Evolutionary conservation across 2,888 invertebrate genomes (phyloP), one percentile per base, ranked within the genome.

Genomic region (Dolichopus griseipennis): DNA sequence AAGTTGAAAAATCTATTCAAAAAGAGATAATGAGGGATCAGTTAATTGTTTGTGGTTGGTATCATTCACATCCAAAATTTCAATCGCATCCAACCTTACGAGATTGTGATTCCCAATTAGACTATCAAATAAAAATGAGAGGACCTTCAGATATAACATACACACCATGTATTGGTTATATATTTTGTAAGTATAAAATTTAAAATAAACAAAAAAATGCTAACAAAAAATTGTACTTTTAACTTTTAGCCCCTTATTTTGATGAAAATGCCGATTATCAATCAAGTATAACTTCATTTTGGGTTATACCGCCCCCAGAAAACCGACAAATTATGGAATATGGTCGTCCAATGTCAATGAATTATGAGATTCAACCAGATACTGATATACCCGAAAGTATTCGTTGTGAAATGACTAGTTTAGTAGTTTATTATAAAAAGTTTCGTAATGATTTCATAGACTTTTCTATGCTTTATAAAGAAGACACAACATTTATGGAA

Each of bases 291-390:
- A 90, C 91, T 71, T 90, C 92, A 68, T 97, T 92, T 81, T 97
- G 97, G 96, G 94, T 96, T 5, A 88, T 93, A 83, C 95, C 97
- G n/a, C 96, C 97, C 2, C 92, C 93, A 64, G 97, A 97, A 83
- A 91, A 91, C 76, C 88, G 92, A 74, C 93, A 94, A 12, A 89
- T 92, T 67, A 74, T 78, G 70, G 96, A 96, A 80, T 95, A 95
- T 80, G 95, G 95, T 0, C 88, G 94, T 64, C 97, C 97, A 0
- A 90, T 97, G 88, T 84, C 92, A 65, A 88, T 97, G 83, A 92
- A 92, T 72, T 95, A 94, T 78, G 91, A 90, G 71, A 87, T 94
- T 71, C 83, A 90, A 4, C 90, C 93, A 74, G 95, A 96, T 75
- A 88, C 88, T 67, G 89, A 90, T 74, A 83, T 95, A 67, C 88